A percentile compares a stretch with the other conserved stretches of the same genome.
Conservation (phyloP, 2,888 invertebrate genomes). For the Pachliopta kotzebuea region DNA sequence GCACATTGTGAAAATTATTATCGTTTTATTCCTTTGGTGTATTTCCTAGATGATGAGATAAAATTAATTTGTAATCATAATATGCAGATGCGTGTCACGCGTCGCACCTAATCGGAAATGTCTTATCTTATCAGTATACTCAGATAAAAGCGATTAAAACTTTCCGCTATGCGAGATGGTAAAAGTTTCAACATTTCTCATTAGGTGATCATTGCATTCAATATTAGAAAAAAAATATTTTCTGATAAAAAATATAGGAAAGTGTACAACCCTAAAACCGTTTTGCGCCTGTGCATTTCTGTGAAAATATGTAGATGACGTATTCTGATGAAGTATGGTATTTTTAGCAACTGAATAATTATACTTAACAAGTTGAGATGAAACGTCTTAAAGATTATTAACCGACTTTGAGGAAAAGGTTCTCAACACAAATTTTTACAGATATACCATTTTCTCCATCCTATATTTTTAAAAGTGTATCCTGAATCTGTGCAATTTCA, state of each 20-base stretch:
- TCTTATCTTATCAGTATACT: slow-evolving; percentile 67
- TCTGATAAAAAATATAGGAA: background rate
- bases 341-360: background rate
- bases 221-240: background rate
- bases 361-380: background rate
- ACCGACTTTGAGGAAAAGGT: background rate
- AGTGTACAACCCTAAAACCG: background rate
- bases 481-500: too few relatives aligned
- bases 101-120: slow-evolving; percentile 49
- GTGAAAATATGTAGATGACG: background rate
- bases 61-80: slow-evolving; percentile 51
- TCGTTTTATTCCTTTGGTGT: slow-evolving; percentile 34
- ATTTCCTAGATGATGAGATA: slow-evolving; percentile 47
- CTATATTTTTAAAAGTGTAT: too few relatives aligned
- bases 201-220: background rate
- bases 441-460: too few relatives aligned
- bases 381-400: background rate
- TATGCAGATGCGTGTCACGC: slow-evolving; percentile 55
- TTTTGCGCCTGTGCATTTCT: background rate
- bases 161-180: slow-evolving; percentile 48
- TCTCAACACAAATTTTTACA: too few relatives aligned
- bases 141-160: slow-evolving; percentile 62
- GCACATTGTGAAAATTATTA: slow-evolving; percentile 16
- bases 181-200: slow-evolving; percentile 18
- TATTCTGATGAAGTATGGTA: background rate